Conservation (phyloP, 2,888 invertebrate species). For the Catotricha subobsoleta region DNA sequence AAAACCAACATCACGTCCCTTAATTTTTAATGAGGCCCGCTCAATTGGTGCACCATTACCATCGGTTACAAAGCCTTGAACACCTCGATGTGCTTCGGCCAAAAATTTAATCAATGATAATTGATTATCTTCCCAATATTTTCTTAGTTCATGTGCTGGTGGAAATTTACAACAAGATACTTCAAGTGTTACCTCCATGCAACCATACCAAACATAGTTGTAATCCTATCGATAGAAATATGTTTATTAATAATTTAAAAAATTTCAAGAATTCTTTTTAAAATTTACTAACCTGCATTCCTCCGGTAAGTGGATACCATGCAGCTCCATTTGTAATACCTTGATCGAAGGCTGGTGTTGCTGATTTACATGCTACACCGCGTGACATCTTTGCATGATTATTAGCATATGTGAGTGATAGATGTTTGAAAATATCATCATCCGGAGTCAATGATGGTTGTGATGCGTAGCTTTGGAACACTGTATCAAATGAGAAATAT, state of each 20-base stretch:
- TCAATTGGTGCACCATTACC: constrained; percentile 60
- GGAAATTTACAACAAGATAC: constrained; percentile 92
- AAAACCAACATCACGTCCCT: constrained; percentile 67
- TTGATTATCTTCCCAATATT: constrained; percentile 80
- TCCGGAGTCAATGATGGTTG: constrained; percentile 74
- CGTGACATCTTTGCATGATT: constrained; percentile 80
- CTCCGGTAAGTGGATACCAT: constrained; percentile 64
- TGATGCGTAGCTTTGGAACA: constrained; percentile 71
- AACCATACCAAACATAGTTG: constrained; percentile 83
- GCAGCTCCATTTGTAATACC: constrained; percentile 91
- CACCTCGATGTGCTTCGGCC: constrained; percentile 73
- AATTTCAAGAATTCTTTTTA: not conserved
- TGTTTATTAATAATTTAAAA: constrained; percentile 34
- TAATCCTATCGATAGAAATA: constrained; percentile 69
- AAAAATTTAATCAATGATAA: constrained; percentile 67
- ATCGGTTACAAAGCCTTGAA: constrained; percentile 73
- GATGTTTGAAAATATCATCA: constrained; percentile 77
- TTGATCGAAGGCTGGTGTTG: constrained; percentile 57
- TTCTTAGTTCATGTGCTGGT: constrained; percentile 53
- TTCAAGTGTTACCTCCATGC: constrained; percentile 83
- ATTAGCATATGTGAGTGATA: constrained; percentile 67
- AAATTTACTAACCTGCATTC: constrained; percentile 20
- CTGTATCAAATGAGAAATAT: constrained; percentile 45
- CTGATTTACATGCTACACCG: constrained; percentile 63
- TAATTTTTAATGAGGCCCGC: constrained; percentile 58